Conservation (phyloP, 2,888 invertebrate species). For the Taenaris catops region DNA sequence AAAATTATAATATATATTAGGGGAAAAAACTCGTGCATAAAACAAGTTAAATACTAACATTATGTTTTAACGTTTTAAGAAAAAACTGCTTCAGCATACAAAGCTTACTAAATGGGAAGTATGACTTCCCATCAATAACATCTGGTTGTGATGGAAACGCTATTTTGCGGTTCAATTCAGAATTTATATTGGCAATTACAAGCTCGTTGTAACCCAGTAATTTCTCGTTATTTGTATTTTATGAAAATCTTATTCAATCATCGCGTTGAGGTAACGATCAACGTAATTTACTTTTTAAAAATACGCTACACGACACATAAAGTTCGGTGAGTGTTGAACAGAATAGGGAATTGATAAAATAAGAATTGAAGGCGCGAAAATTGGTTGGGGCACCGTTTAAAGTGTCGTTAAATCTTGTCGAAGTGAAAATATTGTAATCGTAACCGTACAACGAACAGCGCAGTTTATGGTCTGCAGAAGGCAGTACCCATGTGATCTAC, state of each 20-base stretch:
- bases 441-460: slow-evolving; percentile 29
- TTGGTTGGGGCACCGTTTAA: slow-evolving; percentile 66
- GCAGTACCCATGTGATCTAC: slow-evolving; percentile 43
- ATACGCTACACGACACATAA: slow-evolving; percentile 42
- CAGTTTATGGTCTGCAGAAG: slow-evolving; percentile 63
- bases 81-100: too few relatives aligned
- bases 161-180: slow-evolving; percentile 3
- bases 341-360: slow-evolving; percentile 71
- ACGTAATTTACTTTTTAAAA: slow-evolving; percentile 61
- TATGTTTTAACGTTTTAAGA: too few relatives aligned
- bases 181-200: slow-evolving; percentile 54
- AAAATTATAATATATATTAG: too few relatives aligned
- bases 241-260: slow-evolving; percentile 51
- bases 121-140: slow-evolving; percentile 7
- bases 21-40: too few relatives aligned
- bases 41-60: too few relatives aligned
- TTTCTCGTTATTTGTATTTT: slow-evolving; percentile 53
- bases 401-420: slow-evolving; percentile 70
- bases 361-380: slow-evolving; percentile 71
- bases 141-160: slow-evolving; percentile 4
- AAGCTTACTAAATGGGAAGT: too few relatives aligned
- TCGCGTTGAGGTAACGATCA: slow-evolving; percentile 49
- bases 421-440: slow-evolving; percentile 69
- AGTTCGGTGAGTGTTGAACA: slow-evolving; percentile 74
- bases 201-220: slow-evolving; percentile 43